Evolutionary conservation across 2,797 vertebrate species (phyloP).

Genomic region (Adrianichthys oophorus): DNA sequence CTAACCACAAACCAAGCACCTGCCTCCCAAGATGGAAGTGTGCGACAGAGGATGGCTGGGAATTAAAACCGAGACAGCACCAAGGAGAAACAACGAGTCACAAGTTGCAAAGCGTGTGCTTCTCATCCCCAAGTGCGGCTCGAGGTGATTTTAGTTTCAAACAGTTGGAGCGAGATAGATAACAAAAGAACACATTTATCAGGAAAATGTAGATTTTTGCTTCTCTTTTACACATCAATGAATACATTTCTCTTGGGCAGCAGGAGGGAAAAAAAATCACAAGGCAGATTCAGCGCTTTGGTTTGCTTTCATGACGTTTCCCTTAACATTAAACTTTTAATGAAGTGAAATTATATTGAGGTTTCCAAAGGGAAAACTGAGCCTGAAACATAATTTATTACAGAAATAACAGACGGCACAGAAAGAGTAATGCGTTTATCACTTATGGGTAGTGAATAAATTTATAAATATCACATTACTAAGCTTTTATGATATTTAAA

Average conservation of each 20-base stretch:
- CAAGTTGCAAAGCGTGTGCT: constrained; percentile 35
- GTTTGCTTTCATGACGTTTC: constrained; percentile 52
- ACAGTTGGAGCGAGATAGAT: constrained; percentile 53
- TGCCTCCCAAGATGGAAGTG: constrained; percentile 48
- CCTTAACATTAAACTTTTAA: constrained; percentile 59
- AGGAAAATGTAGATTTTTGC: constrained; percentile 50
- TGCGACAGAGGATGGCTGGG: neutral
- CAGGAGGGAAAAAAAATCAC: constrained; percentile 52
- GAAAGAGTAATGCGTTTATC: constrained; percentile 48
- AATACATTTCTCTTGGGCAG: constrained; percentile 48
- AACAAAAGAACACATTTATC: constrained; percentile 63
- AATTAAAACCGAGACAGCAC: neutral
- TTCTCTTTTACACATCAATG: constrained; percentile 70
- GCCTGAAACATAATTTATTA: constrained; percentile 45
- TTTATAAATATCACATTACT: constrained; percentile 27
- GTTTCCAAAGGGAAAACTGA: constrained; percentile 39
- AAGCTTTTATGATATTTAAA: constrained; percentile 8
- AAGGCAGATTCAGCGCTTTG: constrained; percentile 35
- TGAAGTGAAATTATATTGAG: constrained; percentile 59
- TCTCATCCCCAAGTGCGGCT: constrained; percentile 37
- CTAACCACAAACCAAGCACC: constrained; percentile 60
- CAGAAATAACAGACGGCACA: constrained; percentile 35
- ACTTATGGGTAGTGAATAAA: constrained; percentile 24
- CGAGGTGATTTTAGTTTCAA: constrained; percentile 46
- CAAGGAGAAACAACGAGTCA: constrained; percentile 45